Evolutionary conservation across 2,797 vertebrate genomes (phyloP).

Genomic region (Periparus ater): DNA sequence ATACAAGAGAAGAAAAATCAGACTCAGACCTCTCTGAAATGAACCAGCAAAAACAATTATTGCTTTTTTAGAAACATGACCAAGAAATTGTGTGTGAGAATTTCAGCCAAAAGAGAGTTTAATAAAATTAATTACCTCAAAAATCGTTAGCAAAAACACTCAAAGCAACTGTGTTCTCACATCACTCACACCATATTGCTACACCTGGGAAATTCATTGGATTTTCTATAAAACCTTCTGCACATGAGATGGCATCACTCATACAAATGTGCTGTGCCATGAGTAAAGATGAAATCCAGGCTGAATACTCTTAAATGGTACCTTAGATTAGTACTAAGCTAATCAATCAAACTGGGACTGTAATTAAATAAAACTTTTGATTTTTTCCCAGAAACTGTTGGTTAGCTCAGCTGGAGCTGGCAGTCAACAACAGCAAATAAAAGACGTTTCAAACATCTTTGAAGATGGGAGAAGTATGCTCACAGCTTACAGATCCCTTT

Average conservation of each 20-base stretch:
- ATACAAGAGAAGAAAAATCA: background rate
- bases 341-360: background rate
- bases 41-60: background rate
- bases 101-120: background rate
- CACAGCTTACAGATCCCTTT: background rate
- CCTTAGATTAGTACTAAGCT: background rate
- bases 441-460: background rate
- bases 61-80: background rate
- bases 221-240: background rate
- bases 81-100: background rate
- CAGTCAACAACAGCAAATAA: background rate
- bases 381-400: background rate
- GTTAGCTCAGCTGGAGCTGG: background rate
- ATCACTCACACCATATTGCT: background rate
- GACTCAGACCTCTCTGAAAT: background rate
- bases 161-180: background rate
- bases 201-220: background rate
- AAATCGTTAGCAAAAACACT: background rate
- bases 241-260: background rate
- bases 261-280: background rate
- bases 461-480: background rate
- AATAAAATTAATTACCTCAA: background rate
- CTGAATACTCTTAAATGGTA: background rate
- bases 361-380: background rate
- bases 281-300: background rate